phyloP scores from a whole-genome alignment of 1,140 invertebrate genomes.

The Sycophila sp. region DNA sequence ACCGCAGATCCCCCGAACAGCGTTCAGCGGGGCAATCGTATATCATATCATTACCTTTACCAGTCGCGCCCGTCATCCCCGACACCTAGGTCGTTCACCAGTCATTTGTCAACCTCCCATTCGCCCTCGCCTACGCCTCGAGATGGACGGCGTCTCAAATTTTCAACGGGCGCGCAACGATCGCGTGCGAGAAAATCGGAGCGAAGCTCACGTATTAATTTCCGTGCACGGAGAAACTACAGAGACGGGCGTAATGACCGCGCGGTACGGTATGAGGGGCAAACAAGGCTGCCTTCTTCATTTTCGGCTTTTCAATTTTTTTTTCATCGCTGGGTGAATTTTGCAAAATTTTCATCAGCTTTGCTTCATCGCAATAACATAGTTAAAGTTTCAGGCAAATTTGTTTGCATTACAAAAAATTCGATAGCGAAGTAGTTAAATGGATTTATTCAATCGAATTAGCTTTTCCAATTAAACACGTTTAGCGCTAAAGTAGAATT shows the following conservation, averaged over 20 bases:
- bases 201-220: slow-evolving; percentile 5
- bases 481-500: no score
- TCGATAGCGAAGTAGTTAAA: no score
- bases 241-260: neutral
- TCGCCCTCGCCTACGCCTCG: slow-evolving; percentile 17
- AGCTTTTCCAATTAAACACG: no score
- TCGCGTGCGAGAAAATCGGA: slow-evolving; percentile 7
- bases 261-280: neutral
- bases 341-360: no score
- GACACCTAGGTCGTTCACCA: slow-evolving; percentile 62
- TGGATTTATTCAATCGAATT: no score
- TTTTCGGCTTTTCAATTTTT: slow-evolving; percentile 21
- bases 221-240: slow-evolving; percentile 26
- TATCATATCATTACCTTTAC: slow-evolving; percentile 67
- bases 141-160: neutral
- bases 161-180: neutral
- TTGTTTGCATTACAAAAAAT: no score
- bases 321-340: neutral
- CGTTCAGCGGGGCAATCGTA: slow-evolving; percentile 54
- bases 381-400: no score
- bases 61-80: slow-evolving; percentile 44
- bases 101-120: slow-evolving; percentile 59
- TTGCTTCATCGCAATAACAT: no score
- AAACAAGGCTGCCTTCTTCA: neutral
- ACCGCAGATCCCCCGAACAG: slow-evolving; percentile 62